Conservation (phyloP, 2,113 vertebrate species). For the Tiliqua scincoides region DNA sequence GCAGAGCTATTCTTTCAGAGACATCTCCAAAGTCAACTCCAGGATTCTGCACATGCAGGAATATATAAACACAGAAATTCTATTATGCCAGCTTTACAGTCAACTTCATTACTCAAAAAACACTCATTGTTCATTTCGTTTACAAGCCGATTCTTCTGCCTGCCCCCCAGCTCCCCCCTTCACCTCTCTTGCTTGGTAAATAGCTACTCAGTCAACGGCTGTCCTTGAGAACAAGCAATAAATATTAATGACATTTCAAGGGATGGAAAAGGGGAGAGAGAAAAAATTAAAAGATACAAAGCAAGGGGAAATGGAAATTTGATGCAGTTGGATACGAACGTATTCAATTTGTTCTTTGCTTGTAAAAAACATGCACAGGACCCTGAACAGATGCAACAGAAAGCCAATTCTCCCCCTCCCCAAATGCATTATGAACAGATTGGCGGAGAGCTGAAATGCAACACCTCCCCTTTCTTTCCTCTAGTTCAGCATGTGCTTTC, state of each 20-base stretch:
- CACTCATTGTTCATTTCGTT: conserved; percentile 27
- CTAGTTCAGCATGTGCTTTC: background rate
- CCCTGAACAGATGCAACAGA: background rate
- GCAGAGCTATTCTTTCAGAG: conserved; percentile 90
- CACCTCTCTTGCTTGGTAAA: conserved; percentile 21
- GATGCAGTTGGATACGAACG: conserved; percentile 12
- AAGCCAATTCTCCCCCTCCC: background rate
- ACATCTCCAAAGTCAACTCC: conserved; percentile 98
- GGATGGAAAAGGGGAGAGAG: conserved; percentile 23
- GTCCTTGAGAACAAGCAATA: conserved; percentile 46
- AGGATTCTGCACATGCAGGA: conserved; percentile 82
- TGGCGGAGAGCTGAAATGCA: background rate
- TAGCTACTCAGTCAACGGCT: conserved; percentile 46
- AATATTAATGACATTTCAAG: conserved; percentile 52
- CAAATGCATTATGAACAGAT: background rate
- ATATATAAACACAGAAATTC: conserved; percentile 21
- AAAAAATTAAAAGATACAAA: background rate
- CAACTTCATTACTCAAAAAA: conserved; percentile 25
- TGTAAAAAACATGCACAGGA: conserved; percentile 21
- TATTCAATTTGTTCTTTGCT: background rate
- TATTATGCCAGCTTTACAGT: conserved; percentile 6
- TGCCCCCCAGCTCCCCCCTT: background rate
- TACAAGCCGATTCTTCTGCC: conserved; percentile 13
- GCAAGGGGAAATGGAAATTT: conserved; percentile 26
- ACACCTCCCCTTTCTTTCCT: background rate